Percentiles rank a stretch among this genome's conserved stretches.
These are phyloP conservation scores for Pseudopodoces humilis DNA, from an alignment of 2,113 vertebrate species.

Conservation along the genomic window DNA sequence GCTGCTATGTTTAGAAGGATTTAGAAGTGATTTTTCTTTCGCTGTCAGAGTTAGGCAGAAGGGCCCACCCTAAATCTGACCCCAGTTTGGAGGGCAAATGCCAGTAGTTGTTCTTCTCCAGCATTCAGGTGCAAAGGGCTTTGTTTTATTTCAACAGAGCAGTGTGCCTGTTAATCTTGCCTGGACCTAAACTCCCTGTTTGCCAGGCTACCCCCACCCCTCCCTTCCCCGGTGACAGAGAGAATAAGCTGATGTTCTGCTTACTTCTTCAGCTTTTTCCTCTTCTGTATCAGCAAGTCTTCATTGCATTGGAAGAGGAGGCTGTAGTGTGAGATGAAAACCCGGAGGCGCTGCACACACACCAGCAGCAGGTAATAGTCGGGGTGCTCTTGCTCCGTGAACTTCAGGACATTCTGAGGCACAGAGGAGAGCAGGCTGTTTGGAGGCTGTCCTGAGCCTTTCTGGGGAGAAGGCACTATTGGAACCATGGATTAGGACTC, in stretches of 20 bases:
- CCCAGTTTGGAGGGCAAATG: not conserved
- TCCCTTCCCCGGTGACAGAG: not conserved
- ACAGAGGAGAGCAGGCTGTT: conserved; percentile 36
- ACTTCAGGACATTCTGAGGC: conserved; percentile 85
- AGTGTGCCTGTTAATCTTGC: not conserved
- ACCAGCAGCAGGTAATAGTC: conserved; percentile 95
- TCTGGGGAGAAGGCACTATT: not conserved
- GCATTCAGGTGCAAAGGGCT: not conserved
- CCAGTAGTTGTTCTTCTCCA: not conserved
- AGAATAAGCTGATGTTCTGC: not conserved
- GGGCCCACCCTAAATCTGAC: not conserved
- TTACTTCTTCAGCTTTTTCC: conserved; percentile 92
- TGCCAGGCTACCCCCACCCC: not conserved
- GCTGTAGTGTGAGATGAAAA: conserved; percentile 90
- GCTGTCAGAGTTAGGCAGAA: not conserved
- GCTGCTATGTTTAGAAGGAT: not conserved
- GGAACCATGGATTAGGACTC: not conserved
- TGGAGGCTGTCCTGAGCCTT: not conserved
- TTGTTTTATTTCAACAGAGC: not conserved
- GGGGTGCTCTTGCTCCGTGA: conserved; percentile 93
- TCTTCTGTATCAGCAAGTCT: conserved; percentile 89
- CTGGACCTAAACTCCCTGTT: not conserved
- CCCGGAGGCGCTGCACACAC: conserved; percentile 90
- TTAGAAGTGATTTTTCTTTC: not conserved
- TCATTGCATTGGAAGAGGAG: conserved; percentile 94